A percentile compares a stretch with the other conserved stretches of the same genome.
phyloP scores from a whole-genome alignment of 2,797 vertebrate genomes.

The Macrochelys suwanniensis region DNA sequence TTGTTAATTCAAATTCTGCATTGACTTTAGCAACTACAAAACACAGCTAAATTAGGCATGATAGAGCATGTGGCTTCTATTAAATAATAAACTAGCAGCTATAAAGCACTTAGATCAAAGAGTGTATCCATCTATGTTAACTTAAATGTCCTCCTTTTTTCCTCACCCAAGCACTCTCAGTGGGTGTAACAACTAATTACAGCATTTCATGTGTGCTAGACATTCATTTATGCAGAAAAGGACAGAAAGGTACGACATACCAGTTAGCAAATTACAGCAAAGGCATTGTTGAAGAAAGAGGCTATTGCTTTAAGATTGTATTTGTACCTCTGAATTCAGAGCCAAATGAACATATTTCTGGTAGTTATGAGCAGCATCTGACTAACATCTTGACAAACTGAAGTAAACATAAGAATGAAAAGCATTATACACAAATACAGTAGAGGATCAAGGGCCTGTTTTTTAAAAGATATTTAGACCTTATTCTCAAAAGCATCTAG shows the following conservation, averaged over 20 bases:
- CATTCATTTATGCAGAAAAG: not conserved
- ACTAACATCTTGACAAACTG: not conserved
- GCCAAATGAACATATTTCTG: not conserved
- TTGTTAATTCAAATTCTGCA: not conserved
- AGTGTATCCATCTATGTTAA: not conserved
- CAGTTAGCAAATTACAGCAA: not conserved
- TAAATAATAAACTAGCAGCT: not conserved
- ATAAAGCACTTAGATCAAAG: not conserved
- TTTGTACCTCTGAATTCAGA: not conserved
- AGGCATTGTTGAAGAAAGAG: not conserved
- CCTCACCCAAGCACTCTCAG: not conserved
- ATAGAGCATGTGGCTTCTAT: not conserved
- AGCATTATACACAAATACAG: not conserved
- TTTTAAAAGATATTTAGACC: not conserved
- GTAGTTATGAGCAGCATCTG: not conserved
- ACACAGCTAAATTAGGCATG: conserved; percentile 8
- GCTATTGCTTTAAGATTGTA: not conserved
- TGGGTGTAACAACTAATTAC: not conserved
- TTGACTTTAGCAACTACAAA: not conserved
- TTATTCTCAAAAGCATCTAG: not conserved
- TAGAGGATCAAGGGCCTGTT: not conserved
- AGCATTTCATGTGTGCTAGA: not conserved
- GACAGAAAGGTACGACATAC: not conserved
- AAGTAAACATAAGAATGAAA: conserved; percentile 8
- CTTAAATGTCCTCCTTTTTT: not conserved